These are phyloP conservation scores for Myotis brandtii DNA, from an alignment of 2,113 vertebrate species.

Conservation along the genomic window DNA sequence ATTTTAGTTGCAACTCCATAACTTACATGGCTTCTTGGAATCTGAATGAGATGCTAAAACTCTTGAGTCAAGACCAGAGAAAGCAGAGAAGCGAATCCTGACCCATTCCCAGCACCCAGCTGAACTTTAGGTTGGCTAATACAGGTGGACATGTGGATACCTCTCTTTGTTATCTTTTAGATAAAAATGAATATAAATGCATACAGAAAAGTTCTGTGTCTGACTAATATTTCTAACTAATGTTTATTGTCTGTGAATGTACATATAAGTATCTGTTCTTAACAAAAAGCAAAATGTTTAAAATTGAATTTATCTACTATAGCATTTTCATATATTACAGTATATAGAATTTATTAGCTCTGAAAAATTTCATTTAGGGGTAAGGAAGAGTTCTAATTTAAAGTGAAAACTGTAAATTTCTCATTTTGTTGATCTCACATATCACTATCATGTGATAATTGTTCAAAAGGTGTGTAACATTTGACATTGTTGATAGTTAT, in stretches of 20 bases:
- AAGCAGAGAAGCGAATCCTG: not conserved
- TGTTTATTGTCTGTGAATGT: not conserved
- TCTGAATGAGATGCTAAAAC: not conserved
- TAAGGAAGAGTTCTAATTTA: constrained; percentile 8
- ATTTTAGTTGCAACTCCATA: not conserved
- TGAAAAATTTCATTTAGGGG: not conserved
- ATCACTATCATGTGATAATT: not conserved
- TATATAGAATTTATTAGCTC: not conserved
- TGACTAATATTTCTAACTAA: not conserved
- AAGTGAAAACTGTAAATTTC: not conserved
- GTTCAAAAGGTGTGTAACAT: not conserved
- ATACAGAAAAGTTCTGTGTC: not conserved
- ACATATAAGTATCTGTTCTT: not conserved
- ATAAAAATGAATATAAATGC: not conserved
- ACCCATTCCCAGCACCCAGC: not conserved
- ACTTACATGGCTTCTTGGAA: not conserved
- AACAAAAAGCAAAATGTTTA: constrained; percentile 10
- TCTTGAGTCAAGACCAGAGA: not conserved
- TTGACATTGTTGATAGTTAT: not conserved
- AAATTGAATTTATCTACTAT: not conserved
- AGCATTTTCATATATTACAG: not conserved
- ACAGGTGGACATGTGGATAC: not conserved
- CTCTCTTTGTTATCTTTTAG: not conserved
- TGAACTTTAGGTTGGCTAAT: not conserved
- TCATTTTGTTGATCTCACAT: not conserved